A percentile compares a stretch with the other conserved stretches of the same genome.
Evolutionary conservation across 2,113 vertebrate genomes (phyloP).

Genomic region (Podarcis raffonei): DNA sequence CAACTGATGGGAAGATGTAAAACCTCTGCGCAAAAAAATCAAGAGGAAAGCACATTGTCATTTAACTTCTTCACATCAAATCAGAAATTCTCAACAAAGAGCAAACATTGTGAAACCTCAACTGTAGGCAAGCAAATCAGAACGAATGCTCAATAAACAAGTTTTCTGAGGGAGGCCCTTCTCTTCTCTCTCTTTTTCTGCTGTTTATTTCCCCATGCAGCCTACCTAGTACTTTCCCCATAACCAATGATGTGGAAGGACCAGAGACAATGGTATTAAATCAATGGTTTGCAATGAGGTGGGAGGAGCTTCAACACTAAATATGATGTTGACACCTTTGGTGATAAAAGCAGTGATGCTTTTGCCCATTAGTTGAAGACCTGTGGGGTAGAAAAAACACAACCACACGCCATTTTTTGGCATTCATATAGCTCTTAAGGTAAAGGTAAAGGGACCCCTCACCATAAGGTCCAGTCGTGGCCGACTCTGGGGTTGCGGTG

Average conservation of each 20-base stretch:
- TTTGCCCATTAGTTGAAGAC: not conserved
- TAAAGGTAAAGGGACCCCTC: too few species aligned
- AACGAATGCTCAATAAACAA: too few species aligned
- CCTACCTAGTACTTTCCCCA: not conserved
- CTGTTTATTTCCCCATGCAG: not conserved
- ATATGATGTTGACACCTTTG: not conserved
- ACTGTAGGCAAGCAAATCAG: too few species aligned
- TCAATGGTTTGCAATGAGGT: not conserved
- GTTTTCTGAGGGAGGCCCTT: too few species aligned
- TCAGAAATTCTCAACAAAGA: too few species aligned
- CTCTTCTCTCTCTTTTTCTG: not conserved
- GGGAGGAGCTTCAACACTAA: not conserved
- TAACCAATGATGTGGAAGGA: not conserved
- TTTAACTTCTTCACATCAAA: too few species aligned
- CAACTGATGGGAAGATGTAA: not conserved
- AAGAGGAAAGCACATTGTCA: too few species aligned
- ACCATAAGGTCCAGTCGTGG: too few species aligned
- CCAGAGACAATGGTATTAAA: not conserved
- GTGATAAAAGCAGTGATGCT: not conserved
- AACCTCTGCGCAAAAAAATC: not conserved
- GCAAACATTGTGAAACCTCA: too few species aligned
- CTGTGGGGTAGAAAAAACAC: too few species aligned
- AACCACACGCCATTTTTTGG: not conserved
- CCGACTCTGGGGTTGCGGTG: too few species aligned
- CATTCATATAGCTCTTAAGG: not conserved